Evolutionary conservation across 2,888 invertebrate species (phyloP).

Genomic region (Agriotes lineatus): DNA sequence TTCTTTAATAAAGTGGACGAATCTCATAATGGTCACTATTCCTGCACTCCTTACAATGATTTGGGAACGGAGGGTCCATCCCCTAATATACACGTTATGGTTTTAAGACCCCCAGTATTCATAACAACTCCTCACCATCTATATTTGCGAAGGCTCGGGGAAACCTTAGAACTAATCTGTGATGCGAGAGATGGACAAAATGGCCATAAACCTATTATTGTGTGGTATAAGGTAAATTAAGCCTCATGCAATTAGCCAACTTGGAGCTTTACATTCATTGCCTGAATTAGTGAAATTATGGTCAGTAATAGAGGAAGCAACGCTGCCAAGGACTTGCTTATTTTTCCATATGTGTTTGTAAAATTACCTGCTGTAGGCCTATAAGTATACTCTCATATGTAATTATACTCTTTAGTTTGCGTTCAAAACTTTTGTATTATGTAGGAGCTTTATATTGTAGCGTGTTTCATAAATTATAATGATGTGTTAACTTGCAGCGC

Average conservation of each 20-base stretch:
- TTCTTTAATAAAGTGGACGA: constrained; percentile 83
- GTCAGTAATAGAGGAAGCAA: background rate
- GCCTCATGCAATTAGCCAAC: background rate
- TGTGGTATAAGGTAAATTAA: constrained; percentile 74
- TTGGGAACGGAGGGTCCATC: constrained; percentile 90
- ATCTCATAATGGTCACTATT: constrained; percentile 88
- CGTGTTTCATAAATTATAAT: too few relatives aligned
- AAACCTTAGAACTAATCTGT: constrained; percentile 86
- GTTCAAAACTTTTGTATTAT: too few relatives aligned
- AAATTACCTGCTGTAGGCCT: too few relatives aligned
- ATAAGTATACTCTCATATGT: too few relatives aligned
- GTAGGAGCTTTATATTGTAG: too few relatives aligned
- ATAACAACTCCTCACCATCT: constrained; percentile 83
- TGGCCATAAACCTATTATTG: constrained; percentile 74
- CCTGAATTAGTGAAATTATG: constrained; percentile 7
- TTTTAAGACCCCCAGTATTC: constrained; percentile 88
- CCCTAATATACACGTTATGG: constrained; percentile 84
- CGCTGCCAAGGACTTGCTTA: background rate
- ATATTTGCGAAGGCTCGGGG: constrained; percentile 86
- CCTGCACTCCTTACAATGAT: constrained; percentile 92
- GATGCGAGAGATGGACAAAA: constrained; percentile 79
- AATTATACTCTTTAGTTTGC: too few relatives aligned
- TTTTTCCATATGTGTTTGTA: background rate
- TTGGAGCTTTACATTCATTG: constrained; percentile 1
- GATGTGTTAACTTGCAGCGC: too few relatives aligned